Conservation (phyloP, 2,113 vertebrate genomes). For the Lucifuga dentata region DNA sequence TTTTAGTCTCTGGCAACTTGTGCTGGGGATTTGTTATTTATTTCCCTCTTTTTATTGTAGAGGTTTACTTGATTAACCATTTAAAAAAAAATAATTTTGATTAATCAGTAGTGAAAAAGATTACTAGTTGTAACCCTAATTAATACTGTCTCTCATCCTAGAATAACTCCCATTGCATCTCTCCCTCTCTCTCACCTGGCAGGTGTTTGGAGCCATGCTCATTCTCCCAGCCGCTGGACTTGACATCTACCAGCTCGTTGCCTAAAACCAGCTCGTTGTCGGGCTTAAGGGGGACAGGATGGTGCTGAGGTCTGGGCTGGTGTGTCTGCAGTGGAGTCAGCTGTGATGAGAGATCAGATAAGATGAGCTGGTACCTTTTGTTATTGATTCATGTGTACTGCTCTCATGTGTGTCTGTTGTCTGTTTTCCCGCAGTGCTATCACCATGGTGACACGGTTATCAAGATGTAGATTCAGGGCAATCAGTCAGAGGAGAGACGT, state of each 20-base stretch:
- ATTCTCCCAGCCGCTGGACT: conserved; percentile 61
- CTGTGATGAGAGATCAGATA: conserved; percentile 43
- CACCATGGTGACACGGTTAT: neutral
- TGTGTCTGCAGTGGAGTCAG: conserved; percentile 33
- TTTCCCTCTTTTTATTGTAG: too few species aligned
- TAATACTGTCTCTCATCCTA: neutral
- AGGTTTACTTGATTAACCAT: too few species aligned
- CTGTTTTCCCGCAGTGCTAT: neutral
- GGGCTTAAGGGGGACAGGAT: conserved; percentile 6
- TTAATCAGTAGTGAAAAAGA: too few species aligned
- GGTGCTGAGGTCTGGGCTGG: conserved; percentile 27
- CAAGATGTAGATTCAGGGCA: neutral
- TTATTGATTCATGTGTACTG: neutral
- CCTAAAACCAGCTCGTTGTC: conserved; percentile 40
- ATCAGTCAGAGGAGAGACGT: neutral
- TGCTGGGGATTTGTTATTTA: too few species aligned
- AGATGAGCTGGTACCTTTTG: neutral
- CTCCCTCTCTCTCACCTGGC: conserved; percentile 58
- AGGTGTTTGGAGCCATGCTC: conserved; percentile 64
- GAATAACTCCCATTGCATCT: neutral
- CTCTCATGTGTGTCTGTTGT: neutral
- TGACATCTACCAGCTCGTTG: conserved; percentile 52
- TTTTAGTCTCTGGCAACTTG: too few species aligned
- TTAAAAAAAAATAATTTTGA: too few species aligned
- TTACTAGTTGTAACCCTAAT: too few species aligned